phyloP scores from a whole-genome alignment of 2,113 vertebrate genomes.

The Centropristis striata region DNA sequence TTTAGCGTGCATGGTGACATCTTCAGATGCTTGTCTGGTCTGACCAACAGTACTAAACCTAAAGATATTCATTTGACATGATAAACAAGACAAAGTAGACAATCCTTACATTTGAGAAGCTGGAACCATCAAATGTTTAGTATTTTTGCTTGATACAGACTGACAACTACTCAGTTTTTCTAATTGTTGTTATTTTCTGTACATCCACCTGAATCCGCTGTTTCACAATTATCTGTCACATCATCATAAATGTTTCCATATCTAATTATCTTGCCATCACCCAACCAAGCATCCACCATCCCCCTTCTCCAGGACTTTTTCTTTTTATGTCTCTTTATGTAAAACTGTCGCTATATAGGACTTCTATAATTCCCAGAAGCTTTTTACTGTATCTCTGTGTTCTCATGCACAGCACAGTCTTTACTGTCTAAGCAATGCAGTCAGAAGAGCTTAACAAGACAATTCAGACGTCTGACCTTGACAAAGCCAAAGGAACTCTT shows the following conservation, averaged over 20 bases:
- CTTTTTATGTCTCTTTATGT: slow-evolving; percentile 34
- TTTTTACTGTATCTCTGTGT: slow-evolving; percentile 42
- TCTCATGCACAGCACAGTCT: slow-evolving; percentile 41
- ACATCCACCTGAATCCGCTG: not conserved
- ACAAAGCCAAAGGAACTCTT: slow-evolving; percentile 32
- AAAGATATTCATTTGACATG: not conserved
- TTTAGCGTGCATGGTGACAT: not conserved
- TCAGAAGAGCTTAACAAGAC: slow-evolving; percentile 40
- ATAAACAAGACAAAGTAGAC: not conserved
- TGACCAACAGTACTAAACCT: not conserved
- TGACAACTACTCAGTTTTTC: not conserved
- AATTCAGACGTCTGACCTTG: slow-evolving; percentile 40
- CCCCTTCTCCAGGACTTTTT: not conserved
- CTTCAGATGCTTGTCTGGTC: not conserved
- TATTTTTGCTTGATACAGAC: not conserved
- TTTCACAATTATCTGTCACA: not conserved
- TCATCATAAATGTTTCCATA: slow-evolving; percentile 24
- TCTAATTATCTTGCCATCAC: not conserved
- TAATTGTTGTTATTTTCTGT: not conserved
- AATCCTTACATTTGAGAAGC: not conserved
- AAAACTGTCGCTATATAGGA: not conserved
- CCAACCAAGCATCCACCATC: not conserved
- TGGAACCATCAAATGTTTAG: not conserved
- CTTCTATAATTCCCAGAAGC: slow-evolving; percentile 45
- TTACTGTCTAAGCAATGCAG: slow-evolving; percentile 54